Evolutionary conservation across 2,113 vertebrate species (phyloP).

Genomic region (Mormyrus iriodes): DNA sequence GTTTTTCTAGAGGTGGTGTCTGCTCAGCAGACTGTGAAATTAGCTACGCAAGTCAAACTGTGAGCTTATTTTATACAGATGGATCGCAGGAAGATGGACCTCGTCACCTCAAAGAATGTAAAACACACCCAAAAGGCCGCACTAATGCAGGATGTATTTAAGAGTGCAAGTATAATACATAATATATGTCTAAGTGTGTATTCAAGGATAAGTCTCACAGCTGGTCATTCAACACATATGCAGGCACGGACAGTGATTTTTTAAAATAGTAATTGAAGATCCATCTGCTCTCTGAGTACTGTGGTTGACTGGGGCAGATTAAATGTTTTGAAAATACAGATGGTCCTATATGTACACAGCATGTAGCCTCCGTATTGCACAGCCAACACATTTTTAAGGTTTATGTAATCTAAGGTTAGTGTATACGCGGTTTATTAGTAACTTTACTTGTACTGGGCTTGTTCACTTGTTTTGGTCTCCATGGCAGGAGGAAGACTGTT

Average conservation of each 20-base stretch:
- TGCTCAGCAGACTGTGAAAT: constrained; percentile 8
- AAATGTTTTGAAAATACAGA: background rate
- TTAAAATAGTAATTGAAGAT: background rate
- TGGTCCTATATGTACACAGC: background rate
- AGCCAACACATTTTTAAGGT: background rate
- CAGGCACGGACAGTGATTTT: background rate
- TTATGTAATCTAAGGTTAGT: background rate
- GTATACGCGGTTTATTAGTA: background rate
- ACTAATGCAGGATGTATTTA: background rate
- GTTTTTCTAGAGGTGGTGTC: background rate
- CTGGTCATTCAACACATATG: background rate
- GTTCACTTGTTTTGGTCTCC: background rate
- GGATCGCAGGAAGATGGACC: background rate
- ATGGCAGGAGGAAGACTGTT: background rate
- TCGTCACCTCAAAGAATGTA: background rate
- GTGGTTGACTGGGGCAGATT: background rate
- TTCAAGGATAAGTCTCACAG: background rate
- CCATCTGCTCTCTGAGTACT: background rate
- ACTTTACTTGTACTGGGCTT: background rate
- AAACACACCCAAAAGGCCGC: background rate
- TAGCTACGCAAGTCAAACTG: constrained; percentile 8
- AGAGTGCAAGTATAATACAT: background rate
- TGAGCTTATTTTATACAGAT: background rate
- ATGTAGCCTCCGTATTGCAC: background rate
- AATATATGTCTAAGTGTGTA: background rate